Conservation (phyloP, 2,888 invertebrate genomes). For the Pantelozetes paolii region DNA sequence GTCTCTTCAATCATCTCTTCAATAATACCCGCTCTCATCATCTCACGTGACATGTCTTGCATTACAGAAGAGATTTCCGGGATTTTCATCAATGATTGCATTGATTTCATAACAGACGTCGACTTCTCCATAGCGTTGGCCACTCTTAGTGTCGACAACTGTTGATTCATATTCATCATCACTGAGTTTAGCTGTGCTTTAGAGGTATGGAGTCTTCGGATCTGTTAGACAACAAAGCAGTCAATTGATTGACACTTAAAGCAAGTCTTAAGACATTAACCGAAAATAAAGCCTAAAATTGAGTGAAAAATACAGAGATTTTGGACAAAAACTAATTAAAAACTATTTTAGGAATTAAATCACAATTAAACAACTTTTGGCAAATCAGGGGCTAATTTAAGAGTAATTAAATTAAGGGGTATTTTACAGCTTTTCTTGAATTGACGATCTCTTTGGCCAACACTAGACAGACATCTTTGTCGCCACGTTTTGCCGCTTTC, state of each 20-base stretch:
- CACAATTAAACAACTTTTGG: too few species aligned
- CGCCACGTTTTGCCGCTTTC: conserved; percentile 90
- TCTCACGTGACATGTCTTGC: conserved; percentile 96
- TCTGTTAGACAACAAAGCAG: conserved; percentile 47
- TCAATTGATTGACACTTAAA: neutral
- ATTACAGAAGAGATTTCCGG: conserved; percentile 93
- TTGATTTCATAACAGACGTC: conserved; percentile 96
- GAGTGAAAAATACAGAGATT: too few species aligned
- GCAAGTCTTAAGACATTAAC: too few species aligned
- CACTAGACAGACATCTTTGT: conserved; percentile 87
- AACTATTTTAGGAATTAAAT: too few species aligned
- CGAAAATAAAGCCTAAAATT: too few species aligned
- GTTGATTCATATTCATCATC: conserved; percentile 95
- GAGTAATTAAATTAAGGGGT: neutral
- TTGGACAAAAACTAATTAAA: too few species aligned
- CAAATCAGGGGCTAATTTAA: neutral
- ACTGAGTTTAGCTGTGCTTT: conserved; percentile 97
- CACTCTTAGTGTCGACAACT: conserved; percentile 90
- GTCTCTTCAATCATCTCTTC: conserved; percentile 99
- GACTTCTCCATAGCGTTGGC: conserved; percentile 90
- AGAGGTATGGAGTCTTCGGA: conserved; percentile 85
- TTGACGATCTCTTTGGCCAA: conserved; percentile 87
- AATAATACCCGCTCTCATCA: conserved; percentile 98
- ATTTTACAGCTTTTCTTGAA: conserved; percentile 67
- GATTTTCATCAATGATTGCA: conserved; percentile 83